Evolutionary conservation across 1,140 invertebrate genomes (phyloP).

Genomic region (Drosophila nasuta): DNA sequence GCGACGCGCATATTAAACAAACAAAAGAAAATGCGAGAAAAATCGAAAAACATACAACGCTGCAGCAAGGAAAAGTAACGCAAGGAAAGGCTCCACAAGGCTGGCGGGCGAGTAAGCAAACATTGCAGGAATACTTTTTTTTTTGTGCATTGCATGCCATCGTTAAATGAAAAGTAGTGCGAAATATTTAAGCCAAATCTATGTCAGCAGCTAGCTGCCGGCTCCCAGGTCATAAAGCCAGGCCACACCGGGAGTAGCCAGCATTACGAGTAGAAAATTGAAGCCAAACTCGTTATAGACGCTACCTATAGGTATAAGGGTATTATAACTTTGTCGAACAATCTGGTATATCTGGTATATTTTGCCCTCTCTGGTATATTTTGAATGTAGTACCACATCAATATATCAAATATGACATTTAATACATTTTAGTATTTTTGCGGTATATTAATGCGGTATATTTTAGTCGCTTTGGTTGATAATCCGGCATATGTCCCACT

Average conservation of each 20-base stretch:
- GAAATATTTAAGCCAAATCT: conserved; percentile 73
- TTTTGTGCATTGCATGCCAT: conserved; percentile 59
- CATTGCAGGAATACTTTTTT: conserved; percentile 62
- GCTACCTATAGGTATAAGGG: too few species aligned
- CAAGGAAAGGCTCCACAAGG: not conserved
- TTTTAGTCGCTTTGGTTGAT: too few species aligned
- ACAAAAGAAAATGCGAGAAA: conserved; percentile 59
- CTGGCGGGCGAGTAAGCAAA: conserved; percentile 38
- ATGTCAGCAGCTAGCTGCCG: conserved; percentile 57
- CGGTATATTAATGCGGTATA: too few species aligned
- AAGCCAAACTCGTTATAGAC: not conserved
- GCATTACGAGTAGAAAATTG: conserved; percentile 23
- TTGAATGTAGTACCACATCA: too few species aligned
- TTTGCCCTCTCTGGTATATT: too few species aligned
- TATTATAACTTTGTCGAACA: too few species aligned
- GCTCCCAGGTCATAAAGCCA: conserved; percentile 22
- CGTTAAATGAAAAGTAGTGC: conserved; percentile 74
- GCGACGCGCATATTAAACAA: conserved; percentile 61
- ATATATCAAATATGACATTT: too few species aligned
- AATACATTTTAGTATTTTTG: too few species aligned
- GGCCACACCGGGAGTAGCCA: conserved; percentile 4
- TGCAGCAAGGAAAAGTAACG: not conserved
- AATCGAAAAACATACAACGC: conserved; percentile 18
- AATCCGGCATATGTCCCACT: too few species aligned
- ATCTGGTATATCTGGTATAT: too few species aligned